phyloP scores from a whole-genome alignment of 2,888 invertebrate genomes.

The Villa cingulata region DNA sequence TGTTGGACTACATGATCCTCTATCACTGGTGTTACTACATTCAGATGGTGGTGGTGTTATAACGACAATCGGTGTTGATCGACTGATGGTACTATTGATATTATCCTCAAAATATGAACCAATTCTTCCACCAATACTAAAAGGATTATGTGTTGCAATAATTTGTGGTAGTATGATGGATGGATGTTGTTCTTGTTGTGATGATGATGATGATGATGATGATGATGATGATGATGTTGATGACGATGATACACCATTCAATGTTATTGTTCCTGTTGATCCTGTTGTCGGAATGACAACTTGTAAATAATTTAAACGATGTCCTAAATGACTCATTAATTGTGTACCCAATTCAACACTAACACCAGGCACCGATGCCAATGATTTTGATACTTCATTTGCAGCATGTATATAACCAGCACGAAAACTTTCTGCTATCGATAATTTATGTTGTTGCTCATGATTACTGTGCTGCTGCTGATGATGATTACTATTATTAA shows the following conservation, averaged over 20 bases:
- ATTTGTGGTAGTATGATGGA: background rate
- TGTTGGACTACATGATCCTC: constrained; percentile 31
- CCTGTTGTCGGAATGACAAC: constrained; percentile 30
- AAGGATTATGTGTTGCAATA: background rate
- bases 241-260: background rate
- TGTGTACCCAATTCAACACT: constrained; percentile 77
- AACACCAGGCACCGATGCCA: constrained; percentile 75
- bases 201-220: background rate
- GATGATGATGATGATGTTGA: background rate
- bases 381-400: constrained; percentile 73
- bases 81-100: constrained; percentile 15
- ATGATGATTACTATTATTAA: constrained; percentile 5
- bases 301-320: constrained; percentile 52
- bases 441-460: constrained; percentile 19
- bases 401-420: constrained; percentile 84
- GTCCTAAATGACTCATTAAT: constrained; percentile 81
- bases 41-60: constrained; percentile 35
- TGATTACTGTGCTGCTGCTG: too few species aligned
- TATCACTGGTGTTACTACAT: constrained; percentile 26
- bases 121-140: background rate
- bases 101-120: constrained; percentile 8
- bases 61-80: constrained; percentile 16
- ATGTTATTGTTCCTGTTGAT: constrained; percentile 2
- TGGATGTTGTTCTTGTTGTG: background rate
- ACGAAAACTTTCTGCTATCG: constrained; percentile 60